A percentile compares a stretch with the other conserved stretches of the same genome.
Evolutionary conservation across 2,888 invertebrate genomes (phyloP).

Genomic region (Thymelicus acteon): DNA sequence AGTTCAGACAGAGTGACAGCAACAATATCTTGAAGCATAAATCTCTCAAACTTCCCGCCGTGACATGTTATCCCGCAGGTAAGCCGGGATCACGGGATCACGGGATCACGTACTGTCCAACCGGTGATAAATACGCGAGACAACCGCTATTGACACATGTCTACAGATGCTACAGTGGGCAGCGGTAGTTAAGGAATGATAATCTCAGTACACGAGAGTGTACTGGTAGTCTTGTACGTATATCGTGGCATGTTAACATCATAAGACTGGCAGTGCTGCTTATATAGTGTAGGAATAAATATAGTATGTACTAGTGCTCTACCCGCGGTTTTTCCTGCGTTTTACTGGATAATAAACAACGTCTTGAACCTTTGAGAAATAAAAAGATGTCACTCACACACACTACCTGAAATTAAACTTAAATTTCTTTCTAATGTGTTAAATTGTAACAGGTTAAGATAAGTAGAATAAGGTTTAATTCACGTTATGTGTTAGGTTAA

Average conservation of each 20-base stretch:
- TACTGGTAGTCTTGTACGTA: not conserved
- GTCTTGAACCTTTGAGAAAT: too few relatives aligned
- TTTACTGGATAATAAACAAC: too few relatives aligned
- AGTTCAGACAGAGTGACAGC: constrained; percentile 7
- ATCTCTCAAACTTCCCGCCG: constrained; percentile 28
- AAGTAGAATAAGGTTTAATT: too few relatives aligned
- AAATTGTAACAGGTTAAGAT: too few relatives aligned
- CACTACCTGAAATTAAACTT: too few relatives aligned
- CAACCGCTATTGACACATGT: constrained; percentile 61
- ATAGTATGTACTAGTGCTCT: too few relatives aligned
- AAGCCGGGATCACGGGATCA: constrained; percentile 57
- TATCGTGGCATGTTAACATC: not conserved
- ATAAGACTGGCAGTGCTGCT: too few relatives aligned
- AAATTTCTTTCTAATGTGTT: too few relatives aligned
- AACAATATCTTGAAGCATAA: constrained; percentile 29
- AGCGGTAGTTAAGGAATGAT: not conserved
- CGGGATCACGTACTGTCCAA: constrained; percentile 50
- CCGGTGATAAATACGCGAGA: constrained; percentile 63
- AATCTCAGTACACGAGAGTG: too few relatives aligned
- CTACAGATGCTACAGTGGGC: constrained; percentile 30
- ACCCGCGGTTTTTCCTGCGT: too few relatives aligned
- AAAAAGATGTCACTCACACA: not conserved
- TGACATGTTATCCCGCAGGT: constrained; percentile 63
- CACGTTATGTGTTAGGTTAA: too few relatives aligned
- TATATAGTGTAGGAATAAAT: too few relatives aligned